Percentiles rank a stretch among this genome's conserved stretches.
These are phyloP conservation scores for Thamnophis sirtalis DNA, from an alignment of 2,113 vertebrate species.

Conservation along the genomic window DNA sequence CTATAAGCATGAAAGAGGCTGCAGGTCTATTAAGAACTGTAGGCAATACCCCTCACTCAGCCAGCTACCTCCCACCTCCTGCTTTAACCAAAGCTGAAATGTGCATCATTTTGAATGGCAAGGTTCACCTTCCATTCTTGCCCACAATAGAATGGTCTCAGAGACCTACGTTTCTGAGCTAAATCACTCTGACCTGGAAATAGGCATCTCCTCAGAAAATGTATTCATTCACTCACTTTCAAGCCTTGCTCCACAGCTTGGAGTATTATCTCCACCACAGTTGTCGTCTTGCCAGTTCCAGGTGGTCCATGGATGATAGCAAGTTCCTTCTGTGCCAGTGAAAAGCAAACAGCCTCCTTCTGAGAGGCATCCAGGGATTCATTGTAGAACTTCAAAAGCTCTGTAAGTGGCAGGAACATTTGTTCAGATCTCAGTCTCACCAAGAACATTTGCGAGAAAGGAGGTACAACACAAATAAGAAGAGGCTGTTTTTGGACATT, in stretches of 20 bases:
- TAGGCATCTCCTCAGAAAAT: neutral
- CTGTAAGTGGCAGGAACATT: conserved; percentile 42
- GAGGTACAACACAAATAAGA: neutral
- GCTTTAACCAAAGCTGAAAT: neutral
- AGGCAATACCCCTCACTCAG: neutral
- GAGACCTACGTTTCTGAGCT: neutral
- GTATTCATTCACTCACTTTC: conserved; percentile 73
- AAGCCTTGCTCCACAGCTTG: conserved; percentile 84
- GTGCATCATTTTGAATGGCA: neutral
- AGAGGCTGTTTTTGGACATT: neutral
- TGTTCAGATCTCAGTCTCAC: neutral
- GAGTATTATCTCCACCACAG: conserved; percentile 87
- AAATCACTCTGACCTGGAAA: neutral
- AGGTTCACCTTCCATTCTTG: neutral
- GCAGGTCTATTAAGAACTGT: neutral
- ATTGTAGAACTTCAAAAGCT: conserved; percentile 72
- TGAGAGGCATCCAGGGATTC: conserved; percentile 82
- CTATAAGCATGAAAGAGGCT: neutral
- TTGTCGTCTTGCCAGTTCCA: conserved; percentile 94
- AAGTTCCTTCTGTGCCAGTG: conserved; percentile 86
- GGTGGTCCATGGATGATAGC: conserved; percentile 94
- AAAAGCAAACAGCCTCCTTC: conserved; percentile 84
- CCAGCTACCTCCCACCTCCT: neutral
- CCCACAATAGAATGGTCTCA: neutral
- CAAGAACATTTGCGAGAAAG: neutral